Base-by-base conservation (phyloP, 2,113 vertebrate genomes). In the Coptodon bakossiorum region DNA sequence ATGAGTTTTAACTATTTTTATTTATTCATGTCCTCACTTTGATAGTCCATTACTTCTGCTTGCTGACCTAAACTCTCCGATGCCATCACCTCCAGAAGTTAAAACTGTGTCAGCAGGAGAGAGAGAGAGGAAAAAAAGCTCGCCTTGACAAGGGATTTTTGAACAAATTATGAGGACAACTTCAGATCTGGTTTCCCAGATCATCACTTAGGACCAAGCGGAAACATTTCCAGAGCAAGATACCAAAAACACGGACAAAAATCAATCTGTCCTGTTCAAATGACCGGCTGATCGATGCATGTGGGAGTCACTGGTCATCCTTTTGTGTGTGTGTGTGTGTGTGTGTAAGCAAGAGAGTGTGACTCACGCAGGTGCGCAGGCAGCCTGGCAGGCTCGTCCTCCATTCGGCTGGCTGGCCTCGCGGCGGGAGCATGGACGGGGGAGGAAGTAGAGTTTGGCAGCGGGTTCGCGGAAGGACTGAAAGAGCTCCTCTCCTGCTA, bases 401-500 rank as follows among this genome's bases (percentile, higher is more conserved):
- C 98, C 97, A 98, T 98, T 96, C 97, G 98, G 96, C 97, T 97
- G 1, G 97, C 95, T 91, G 95, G 96, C 93, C 96, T 97, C 89
- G 97, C 96, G 95, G 97, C 96, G 94, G 98, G 97, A 93, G 97
- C 98, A 98, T 99, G 98, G 96, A 98, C 95, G 71, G 97, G 98
- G 92, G 97, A 97, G 96, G 98, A 97, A 91, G 97, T 90, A 95
- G 97, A 98, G 94, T 97, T 98, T 90, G 97, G 97, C 97, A 97
- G 97, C 1, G 97, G 98, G 96, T 98, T 99, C 90, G 94, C 97
- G 14, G 98, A 98, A 95, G 98, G 98, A 94, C 98, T 99, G 92
- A 98, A 99, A 66, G 98, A 97, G 96, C 98, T 96, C 94, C 98
- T 98, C 96, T 99, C 98, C 96, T 98, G 98, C 98, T 99, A 97